phyloP scores from a whole-genome alignment of 2,113 vertebrate species.

The Pao palembangensis region DNA sequence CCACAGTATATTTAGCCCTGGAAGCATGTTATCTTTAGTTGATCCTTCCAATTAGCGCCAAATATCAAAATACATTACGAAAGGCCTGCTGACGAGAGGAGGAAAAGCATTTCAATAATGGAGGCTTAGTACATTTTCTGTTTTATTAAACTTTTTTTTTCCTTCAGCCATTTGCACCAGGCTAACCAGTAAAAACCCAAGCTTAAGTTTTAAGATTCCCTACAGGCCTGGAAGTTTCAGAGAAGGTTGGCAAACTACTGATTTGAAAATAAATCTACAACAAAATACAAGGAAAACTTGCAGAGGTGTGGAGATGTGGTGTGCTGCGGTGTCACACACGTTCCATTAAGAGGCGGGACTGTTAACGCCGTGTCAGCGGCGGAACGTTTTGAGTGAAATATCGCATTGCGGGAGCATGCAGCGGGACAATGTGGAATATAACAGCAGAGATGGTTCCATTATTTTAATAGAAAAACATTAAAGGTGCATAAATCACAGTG shows the following conservation, averaged over 20 bases:
- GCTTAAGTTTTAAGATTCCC: constrained; percentile 1
- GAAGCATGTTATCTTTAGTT: constrained; percentile 69
- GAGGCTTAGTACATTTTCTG: constrained; percentile 39
- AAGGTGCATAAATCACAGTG: constrained; percentile 41
- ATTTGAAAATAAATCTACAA: constrained; percentile 33
- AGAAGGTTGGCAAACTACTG: constrained; percentile 6
- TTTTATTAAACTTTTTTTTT: constrained; percentile 65
- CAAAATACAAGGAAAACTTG: constrained; percentile 26
- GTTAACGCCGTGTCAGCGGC: constrained; percentile 22
- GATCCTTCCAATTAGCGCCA: constrained; percentile 71
- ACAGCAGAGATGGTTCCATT: constrained; percentile 46
- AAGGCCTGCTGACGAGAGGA: constrained; percentile 45
- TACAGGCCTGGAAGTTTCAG: constrained; percentile 26
- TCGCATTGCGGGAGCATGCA: constrained; percentile 13
- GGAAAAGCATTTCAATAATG: constrained; percentile 49
- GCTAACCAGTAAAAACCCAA: constrained; percentile 50
- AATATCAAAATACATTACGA: constrained; percentile 72
- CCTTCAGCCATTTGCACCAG: constrained; percentile 63
- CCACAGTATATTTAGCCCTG: constrained; percentile 72
- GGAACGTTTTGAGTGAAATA: constrained; percentile 47
- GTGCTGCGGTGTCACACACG: not conserved
- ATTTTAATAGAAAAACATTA: constrained; percentile 59
- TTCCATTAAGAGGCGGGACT: constrained; percentile 27
- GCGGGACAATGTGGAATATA: constrained; percentile 16
- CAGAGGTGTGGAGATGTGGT: constrained; percentile 10